These are phyloP conservation scores for Rhea americana DNA, from an alignment of 2,113 vertebrate species.

Conservation along the genomic window DNA sequence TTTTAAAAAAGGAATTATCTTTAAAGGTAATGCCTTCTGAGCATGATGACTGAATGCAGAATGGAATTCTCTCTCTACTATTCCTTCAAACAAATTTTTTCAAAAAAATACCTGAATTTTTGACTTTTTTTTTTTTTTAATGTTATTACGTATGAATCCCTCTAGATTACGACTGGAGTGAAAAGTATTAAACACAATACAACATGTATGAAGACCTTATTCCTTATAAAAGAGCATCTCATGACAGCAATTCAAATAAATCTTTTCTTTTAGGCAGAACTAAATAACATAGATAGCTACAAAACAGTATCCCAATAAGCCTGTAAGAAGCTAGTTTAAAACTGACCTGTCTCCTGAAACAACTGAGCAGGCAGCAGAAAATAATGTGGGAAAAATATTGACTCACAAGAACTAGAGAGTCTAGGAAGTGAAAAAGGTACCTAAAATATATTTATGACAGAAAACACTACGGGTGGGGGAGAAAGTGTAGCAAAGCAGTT, in stretches of 20 bases:
- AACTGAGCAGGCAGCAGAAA: not conserved
- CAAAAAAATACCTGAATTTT: not conserved
- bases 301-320: not conserved
- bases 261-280: not conserved
- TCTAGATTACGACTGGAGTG: not conserved
- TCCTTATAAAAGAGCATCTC: not conserved
- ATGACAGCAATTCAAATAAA: not conserved
- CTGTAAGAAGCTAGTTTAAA: not conserved
- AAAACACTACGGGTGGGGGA: fast-evolving
- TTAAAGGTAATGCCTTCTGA: not conserved
- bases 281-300: not conserved
- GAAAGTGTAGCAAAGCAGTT: not conserved
- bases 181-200: not conserved
- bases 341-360: not conserved
- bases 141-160: not conserved
- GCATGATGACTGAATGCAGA: not conserved
- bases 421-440: not conserved
- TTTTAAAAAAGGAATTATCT: not conserved
- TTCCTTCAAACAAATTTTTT: not conserved
- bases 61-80: not conserved
- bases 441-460: not conserved
- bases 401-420: not conserved
- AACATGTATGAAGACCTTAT: not conserved
- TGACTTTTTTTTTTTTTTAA: not conserved
- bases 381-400: not conserved